phyloP scores from a whole-genome alignment of 1,140 invertebrate genomes.

The Akabosia matsudoensis region DNA sequence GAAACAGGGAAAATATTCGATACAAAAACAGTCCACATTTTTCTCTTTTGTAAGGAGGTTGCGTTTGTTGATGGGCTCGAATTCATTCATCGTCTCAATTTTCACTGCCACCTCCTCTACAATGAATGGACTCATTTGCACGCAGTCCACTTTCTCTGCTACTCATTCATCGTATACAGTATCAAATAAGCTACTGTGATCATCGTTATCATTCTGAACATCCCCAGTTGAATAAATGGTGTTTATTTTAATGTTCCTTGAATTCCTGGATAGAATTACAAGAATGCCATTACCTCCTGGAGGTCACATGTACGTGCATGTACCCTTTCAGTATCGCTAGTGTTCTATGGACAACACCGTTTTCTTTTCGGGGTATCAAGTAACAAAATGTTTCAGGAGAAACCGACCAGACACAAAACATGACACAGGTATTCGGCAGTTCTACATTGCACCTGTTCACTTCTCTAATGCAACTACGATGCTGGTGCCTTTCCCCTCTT shows the following conservation, averaged over 20 bases:
- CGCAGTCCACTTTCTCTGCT: not conserved
- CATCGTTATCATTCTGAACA: too few species aligned
- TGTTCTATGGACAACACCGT: not conserved
- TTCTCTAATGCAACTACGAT: too few species aligned
- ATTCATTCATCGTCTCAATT: not conserved
- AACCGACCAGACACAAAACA: not conserved
- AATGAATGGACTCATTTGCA: slow-evolving; percentile 8
- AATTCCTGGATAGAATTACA: not conserved
- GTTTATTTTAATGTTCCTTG: too few species aligned
- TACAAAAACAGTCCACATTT: too few species aligned
- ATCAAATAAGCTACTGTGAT: not conserved
- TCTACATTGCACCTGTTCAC: too few species aligned
- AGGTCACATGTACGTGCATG: not conserved
- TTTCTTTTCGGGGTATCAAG: not conserved
- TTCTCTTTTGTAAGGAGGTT: not conserved
- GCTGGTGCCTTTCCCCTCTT: too few species aligned
- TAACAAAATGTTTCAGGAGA: too few species aligned
- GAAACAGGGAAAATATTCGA: not conserved
- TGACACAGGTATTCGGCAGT: not conserved
- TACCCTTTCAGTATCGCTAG: too few species aligned
- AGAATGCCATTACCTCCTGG: not conserved
- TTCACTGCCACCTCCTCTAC: not conserved
- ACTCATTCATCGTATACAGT: not conserved
- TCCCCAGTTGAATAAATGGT: too few species aligned
- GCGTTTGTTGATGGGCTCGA: not conserved